Evolutionary conservation across 2,113 vertebrate species (phyloP), one percentile per base, ranked within the genome.

Genomic region (Hyperopisus bebe): DNA sequence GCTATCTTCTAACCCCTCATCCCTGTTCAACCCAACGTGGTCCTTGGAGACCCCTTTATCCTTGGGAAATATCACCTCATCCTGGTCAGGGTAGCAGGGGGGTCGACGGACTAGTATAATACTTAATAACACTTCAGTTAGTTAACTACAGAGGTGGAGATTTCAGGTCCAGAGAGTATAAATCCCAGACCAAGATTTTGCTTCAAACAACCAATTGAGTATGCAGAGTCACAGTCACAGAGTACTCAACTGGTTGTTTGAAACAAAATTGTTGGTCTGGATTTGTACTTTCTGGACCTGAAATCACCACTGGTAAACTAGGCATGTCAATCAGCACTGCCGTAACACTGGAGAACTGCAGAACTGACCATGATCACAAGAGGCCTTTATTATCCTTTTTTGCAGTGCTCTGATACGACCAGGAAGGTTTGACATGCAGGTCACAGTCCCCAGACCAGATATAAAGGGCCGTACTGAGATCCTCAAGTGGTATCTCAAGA

Each of bases 351-450:
- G 50, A 53, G 50, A 53, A 15, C 50, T 53, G 50, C 50, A 53
- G 50, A 17, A 15, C 50, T 53, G 15, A 51, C 44, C 48, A 27
- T 87, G n/a, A 24, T 66, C 1, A 88, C 53, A 13, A 11, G 7
- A 84, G 48, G 13, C 35, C 77, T 39, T 47, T n/a, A 42, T 44
- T 89, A 2, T 80, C 17, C 9, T 87, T 53, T 46, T 15, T 84
- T 46, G 19, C 84, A 99, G 98, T 90, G 98, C 98, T 91, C 96
- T 99, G 93, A 96, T 99, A 93, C 97, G 98, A 88, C 98, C 98
- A 13, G 98, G 98, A 80, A 97, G 98, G 31, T 99, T 99, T 93
- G 98, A 99, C 93, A 99, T 99, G 98, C 98, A 99, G 95, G 98
- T 99, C 92, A 99, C 98, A 27, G 98, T 99, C 88, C 98, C 98